These are phyloP conservation scores for Atherinosoma microstoma DNA, from an alignment of 2,797 vertebrate species.

Conservation along the genomic window DNA sequence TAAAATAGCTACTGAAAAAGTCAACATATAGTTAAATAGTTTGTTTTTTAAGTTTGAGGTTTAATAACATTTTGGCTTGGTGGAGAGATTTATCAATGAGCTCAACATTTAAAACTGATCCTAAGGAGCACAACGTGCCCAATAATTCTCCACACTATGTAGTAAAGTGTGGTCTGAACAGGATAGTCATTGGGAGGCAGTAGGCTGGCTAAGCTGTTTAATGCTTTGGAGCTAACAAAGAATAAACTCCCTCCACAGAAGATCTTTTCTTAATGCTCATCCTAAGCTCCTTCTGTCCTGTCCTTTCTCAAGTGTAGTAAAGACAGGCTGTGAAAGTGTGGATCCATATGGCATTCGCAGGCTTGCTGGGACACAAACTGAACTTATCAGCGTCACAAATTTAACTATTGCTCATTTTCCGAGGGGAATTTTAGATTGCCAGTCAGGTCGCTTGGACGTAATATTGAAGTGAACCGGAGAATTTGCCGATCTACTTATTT, in stretches of 20 bases:
- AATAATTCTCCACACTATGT: not conserved
- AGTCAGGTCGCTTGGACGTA: not conserved
- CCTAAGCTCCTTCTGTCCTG: slow-evolving; percentile 67
- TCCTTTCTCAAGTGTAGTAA: slow-evolving; percentile 19
- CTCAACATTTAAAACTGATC: not conserved
- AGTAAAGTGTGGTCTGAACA: not conserved
- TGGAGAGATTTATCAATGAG: too few relatives aligned
- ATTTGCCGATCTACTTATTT: not conserved
- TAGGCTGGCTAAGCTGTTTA: slow-evolving; percentile 52
- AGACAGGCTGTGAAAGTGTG: slow-evolving; percentile 33
- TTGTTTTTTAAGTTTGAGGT: not conserved
- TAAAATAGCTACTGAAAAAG: not conserved
- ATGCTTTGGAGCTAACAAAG: slow-evolving; percentile 37
- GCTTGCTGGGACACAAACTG: slow-evolving; percentile 10
- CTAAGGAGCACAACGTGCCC: too few relatives aligned
- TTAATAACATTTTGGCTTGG: not conserved
- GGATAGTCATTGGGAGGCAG: slow-evolving; percentile 16
- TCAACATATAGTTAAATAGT: not conserved
- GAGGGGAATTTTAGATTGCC: not conserved
- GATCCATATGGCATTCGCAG: slow-evolving; percentile 19
- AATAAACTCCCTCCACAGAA: slow-evolving; percentile 44
- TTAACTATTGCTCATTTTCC: not conserved
- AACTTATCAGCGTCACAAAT: not conserved
- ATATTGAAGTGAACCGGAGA: not conserved
- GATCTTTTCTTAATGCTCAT: slow-evolving; percentile 55